Evolutionary conservation across 2,797 vertebrate species (phyloP), one percentile per base, ranked within the genome.

Genomic region (Decapterus maruadsi): DNA sequence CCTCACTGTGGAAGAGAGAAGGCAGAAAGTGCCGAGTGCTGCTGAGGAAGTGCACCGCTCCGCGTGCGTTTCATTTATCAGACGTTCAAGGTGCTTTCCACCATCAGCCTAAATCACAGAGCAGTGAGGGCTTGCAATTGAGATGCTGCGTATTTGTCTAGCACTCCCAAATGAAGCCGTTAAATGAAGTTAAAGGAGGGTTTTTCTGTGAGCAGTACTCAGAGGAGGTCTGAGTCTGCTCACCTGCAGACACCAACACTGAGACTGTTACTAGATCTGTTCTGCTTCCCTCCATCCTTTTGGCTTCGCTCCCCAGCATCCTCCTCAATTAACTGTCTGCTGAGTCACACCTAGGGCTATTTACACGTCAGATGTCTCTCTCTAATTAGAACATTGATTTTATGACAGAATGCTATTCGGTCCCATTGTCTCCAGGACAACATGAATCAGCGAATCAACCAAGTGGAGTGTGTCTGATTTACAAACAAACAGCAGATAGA

Each of bases 291-390:
- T 65, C 36, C n/a, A 22, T 57, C 31, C n/a, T 22, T 60, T 26
- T 22, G 4, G 53, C 26, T 5, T 40, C 8, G 83, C 82, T 85
- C 59, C 78, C 72, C 48, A 58, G 85, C 78, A 85, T 77, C 84
- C 71, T 40, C 34, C 36, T 59, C 76, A 6, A 16, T 57, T 45
- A 66, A 51, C 26, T 31, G 40, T 70, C 46, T 1, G 20, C 36
- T 68, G 82, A 80, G 59, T 84, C 85, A 70, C 69, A 50, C 60
- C 40, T 34, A 1, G 12, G 34, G 58, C 45, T 59, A 36, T 87
- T 71, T 82, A 68, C 58, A 77, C 78, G 61, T 83, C 58, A 74
- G 34, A 76, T 76, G 68, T 73, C 57, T 9, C 20, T 36, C 51
- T 57, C 8, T 60, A 58, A 80, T 83, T 42, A 67, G 29, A 62